Conservation (phyloP, 2,113 vertebrate genomes). For the Erythrocercus mccallii region DNA sequence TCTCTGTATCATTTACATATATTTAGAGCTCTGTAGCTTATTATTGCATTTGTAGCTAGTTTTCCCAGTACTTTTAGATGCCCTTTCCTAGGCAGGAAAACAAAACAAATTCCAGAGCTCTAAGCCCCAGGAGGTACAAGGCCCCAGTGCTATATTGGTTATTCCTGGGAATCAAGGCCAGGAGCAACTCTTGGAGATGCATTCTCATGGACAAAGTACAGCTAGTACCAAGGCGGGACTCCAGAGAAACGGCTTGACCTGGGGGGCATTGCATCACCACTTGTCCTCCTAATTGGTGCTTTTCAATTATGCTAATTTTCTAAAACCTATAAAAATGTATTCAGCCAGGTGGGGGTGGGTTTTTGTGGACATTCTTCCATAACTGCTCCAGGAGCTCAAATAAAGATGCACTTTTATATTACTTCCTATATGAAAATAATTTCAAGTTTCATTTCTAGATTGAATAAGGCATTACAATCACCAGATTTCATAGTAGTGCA, state of each 20-base stretch:
- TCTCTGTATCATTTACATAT: neutral
- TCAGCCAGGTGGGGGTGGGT: neutral
- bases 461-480: neutral
- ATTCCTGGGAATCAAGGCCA: neutral
- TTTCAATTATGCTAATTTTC: neutral
- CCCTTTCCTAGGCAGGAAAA: neutral
- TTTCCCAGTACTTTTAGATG: neutral
- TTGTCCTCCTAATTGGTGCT: neutral
- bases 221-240: too few relatives aligned
- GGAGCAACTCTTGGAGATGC: neutral
- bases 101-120: neutral
- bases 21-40: neutral
- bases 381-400: neutral
- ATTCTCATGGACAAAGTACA: neutral
- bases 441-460: neutral
- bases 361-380: neutral
- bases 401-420: neutral
- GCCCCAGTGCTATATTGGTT: fast-evolving
- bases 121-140: neutral
- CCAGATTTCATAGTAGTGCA: neutral
- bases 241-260: neutral
- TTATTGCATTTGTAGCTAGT: neutral
- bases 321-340: neutral
- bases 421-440: neutral
- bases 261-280: too few relatives aligned